These are phyloP conservation scores for Parochlus steinenii DNA, from an alignment of 2,888 invertebrate species.

Conservation along the genomic window DNA sequence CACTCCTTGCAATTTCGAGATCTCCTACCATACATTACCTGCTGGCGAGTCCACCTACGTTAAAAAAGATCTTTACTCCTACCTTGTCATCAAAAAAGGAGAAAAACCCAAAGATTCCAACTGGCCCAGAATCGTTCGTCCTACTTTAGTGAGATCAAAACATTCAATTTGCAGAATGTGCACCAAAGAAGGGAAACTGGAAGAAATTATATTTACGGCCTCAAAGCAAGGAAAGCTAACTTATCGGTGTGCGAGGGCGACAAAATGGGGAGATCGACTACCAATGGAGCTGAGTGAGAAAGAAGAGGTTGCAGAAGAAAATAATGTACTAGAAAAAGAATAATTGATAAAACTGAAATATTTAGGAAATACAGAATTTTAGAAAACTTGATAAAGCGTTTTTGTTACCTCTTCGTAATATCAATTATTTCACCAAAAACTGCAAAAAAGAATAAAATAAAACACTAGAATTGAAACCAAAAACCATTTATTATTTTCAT, in stretches of 20 bases:
- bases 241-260: constrained; percentile 54
- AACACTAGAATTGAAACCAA: no score
- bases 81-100: constrained; percentile 69
- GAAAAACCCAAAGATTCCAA: constrained; percentile 27
- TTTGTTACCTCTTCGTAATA: constrained; percentile 1
- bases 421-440: no score
- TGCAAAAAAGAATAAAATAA: no score
- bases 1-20: constrained; percentile 65
- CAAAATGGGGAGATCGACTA: constrained; percentile 65
- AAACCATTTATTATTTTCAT: no score
- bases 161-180: constrained; percentile 69
- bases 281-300: constrained; percentile 37
- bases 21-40: constrained; percentile 40
- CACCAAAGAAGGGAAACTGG: constrained; percentile 50
- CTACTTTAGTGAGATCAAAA: constrained; percentile 47
- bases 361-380: not conserved
- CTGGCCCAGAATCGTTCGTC: constrained; percentile 69
- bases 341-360: not conserved
- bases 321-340: not conserved
- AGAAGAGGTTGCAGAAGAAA: constrained; percentile 11
- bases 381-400: not conserved
- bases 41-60: constrained; percentile 30
- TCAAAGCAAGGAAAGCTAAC: constrained; percentile 58
- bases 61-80: constrained; percentile 49
- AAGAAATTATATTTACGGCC: constrained; percentile 61